These are phyloP conservation scores for Drosophila mimetica DNA, from an alignment of 2,888 invertebrate genomes.

Conservation along the genomic window DNA sequence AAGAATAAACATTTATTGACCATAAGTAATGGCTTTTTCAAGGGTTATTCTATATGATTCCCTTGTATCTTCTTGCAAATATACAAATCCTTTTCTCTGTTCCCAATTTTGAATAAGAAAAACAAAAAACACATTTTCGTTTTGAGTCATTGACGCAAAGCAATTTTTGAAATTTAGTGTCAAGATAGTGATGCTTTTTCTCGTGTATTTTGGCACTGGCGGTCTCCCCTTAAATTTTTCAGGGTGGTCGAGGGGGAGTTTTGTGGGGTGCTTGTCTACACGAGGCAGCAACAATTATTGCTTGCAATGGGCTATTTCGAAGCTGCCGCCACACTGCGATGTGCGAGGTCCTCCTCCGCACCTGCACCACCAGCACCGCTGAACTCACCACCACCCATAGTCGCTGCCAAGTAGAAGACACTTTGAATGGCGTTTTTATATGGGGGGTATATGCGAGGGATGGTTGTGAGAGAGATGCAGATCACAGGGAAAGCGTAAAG, in stretches of 20 bases:
- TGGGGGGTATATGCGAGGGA: background rate
- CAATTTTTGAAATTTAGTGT: conserved; percentile 78
- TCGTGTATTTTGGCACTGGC: conserved; percentile 37
- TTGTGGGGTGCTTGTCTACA: conserved; percentile 19
- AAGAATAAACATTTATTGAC: conserved; percentile 31
- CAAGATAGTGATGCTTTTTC: conserved; percentile 62
- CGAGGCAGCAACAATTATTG: conserved; percentile 80
- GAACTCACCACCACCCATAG: conserved; percentile 6
- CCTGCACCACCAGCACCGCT: conserved; percentile 16
- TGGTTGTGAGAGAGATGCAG: conserved; percentile 10
- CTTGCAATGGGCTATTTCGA: conserved; percentile 76
- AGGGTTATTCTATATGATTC: conserved; percentile 42
- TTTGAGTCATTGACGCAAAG: conserved; percentile 80
- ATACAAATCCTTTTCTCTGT: conserved; percentile 12
- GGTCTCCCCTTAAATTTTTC: conserved; percentile 21
- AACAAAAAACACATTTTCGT: conserved; percentile 55
- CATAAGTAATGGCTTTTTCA: conserved; percentile 33
- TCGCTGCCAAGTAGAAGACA: conserved; percentile 35
- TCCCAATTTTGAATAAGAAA: conserved; percentile 33
- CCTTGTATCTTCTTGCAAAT: conserved; percentile 18
- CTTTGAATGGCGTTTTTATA: conserved; percentile 28
- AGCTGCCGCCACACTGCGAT: conserved; percentile 33
- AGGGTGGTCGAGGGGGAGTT: conserved; percentile 2
- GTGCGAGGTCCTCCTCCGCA: conserved; percentile 38
- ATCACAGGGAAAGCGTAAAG: conserved; percentile 28